These are phyloP conservation scores for Baryphthengus martii DNA, from an alignment of 2,113 vertebrate genomes.

Conservation along the genomic window DNA sequence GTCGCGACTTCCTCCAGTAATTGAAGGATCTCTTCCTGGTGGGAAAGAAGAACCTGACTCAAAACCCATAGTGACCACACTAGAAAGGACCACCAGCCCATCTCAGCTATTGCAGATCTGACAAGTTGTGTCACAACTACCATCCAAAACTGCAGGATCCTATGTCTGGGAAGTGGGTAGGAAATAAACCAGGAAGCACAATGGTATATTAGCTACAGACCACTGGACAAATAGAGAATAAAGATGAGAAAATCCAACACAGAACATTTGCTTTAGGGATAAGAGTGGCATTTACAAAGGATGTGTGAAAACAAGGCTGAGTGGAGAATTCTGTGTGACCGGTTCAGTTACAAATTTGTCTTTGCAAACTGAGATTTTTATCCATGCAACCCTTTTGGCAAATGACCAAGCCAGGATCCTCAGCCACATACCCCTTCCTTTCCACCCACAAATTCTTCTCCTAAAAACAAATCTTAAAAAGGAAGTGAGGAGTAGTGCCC, in stretches of 20 bases:
- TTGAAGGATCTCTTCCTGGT: accelerated
- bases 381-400: not conserved
- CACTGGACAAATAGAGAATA: not conserved
- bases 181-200: not conserved
- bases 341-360: not conserved
- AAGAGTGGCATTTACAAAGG: conserved; percentile 9
- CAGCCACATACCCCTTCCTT: not conserved
- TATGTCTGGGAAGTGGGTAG: not conserved
- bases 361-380: not conserved
- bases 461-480: not conserved
- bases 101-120: not conserved
- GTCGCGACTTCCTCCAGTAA: not conserved
- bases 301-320: not conserved
- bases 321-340: not conserved
- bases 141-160: not conserved
- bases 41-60: not conserved
- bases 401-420: not conserved
- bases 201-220: not conserved
- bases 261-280: not conserved
- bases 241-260: conserved; percentile 24
- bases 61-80: not conserved
- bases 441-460: not conserved
- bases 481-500: not conserved
- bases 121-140: not conserved
- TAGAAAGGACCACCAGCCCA: not conserved